Base-by-base conservation (phyloP, 2,888 invertebrate species). In the Steinernema carpocapsae region DNA sequence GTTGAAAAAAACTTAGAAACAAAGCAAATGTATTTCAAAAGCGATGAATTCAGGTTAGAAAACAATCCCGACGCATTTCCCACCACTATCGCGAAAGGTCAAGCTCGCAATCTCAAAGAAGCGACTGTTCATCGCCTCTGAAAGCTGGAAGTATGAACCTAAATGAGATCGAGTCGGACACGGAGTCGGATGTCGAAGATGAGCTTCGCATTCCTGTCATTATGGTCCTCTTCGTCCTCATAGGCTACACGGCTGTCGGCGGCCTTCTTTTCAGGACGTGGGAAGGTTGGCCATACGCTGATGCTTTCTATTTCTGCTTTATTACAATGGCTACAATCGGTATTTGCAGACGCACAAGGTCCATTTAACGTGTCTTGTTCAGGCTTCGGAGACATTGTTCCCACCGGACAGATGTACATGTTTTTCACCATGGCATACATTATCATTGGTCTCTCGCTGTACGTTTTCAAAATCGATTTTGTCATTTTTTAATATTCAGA, bases 271-370 rank as follows among this genome's bases (percentile, higher is more conserved):
- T 87, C 76, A 81, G 82, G 59, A 80, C 81, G 2, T 85, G 85
- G 84, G 86, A 85, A 76, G 84, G 83, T 51, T 81, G 86, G 77
- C 76, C 80, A 19, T 86, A 85, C 73, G 82, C 85, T 72, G 87
- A 87, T 73, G 87, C 86, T 1, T 87, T 87, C 74, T 87, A 87
- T 75, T 87, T 87, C 74, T 87, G 87, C 76, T 87, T 87, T 75
- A 87, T 87, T 51, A 87, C 87, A 37, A 87, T 87, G 86, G 86
- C 87, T n/a, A 87, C 87, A 45, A 83, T 87, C n/a, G 87, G 85
- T 83, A 42, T 75, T 19, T n/a, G 72, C 6, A 52, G 37, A 46
- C 22, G 32, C 19, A 37, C 3, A 37, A 6, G 74, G 51, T 12
- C 19, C 14, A 32, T 45, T 56, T 56, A 29, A 19, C 12, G 19